Conservation (phyloP, 1,140 invertebrate genomes). For the Sweltsa coloradensis region DNA sequence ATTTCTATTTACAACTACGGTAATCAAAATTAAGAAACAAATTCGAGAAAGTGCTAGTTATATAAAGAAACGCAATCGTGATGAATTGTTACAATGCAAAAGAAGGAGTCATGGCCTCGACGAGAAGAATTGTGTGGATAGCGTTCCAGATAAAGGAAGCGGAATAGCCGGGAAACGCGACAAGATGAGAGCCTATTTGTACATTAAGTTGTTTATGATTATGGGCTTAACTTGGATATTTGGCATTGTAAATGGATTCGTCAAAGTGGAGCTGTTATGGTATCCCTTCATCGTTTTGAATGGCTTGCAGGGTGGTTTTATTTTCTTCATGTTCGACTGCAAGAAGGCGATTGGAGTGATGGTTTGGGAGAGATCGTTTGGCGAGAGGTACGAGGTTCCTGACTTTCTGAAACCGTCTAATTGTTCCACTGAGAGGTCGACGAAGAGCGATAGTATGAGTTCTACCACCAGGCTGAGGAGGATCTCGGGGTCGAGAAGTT, state of each 20-base stretch:
- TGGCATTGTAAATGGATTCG: slow-evolving; percentile 29
- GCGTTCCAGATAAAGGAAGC: too few relatives aligned
- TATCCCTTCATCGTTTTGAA: slow-evolving; percentile 35
- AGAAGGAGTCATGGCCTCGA: too few relatives aligned
- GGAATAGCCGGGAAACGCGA: slow-evolving; percentile 16
- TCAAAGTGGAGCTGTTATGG: slow-evolving; percentile 20
- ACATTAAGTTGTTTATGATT: slow-evolving; percentile 34
- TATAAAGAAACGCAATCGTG: too few relatives aligned
- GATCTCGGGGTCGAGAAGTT: too few relatives aligned
- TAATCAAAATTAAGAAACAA: slow-evolving; percentile 20
- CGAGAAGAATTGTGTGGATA: too few relatives aligned
- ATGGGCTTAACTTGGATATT: slow-evolving; percentile 38
- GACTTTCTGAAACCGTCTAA: too few relatives aligned
- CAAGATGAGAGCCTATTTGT: slow-evolving; percentile 28
- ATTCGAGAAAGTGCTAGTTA: slow-evolving; percentile 13
- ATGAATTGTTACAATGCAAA: too few relatives aligned
- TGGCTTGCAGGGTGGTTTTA: slow-evolving; percentile 33
- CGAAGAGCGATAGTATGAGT: too few relatives aligned
- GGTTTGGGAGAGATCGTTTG: slow-evolving; percentile 17
- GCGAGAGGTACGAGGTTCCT: too few relatives aligned
- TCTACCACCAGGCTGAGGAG: too few relatives aligned
- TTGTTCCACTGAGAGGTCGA: too few relatives aligned
- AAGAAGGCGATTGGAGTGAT: slow-evolving; percentile 25
- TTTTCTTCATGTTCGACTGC: slow-evolving; percentile 35
- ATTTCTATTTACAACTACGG: slow-evolving; percentile 29